Conservation (phyloP, 2,797 vertebrate genomes). For the Pteropus rufus region DNA sequence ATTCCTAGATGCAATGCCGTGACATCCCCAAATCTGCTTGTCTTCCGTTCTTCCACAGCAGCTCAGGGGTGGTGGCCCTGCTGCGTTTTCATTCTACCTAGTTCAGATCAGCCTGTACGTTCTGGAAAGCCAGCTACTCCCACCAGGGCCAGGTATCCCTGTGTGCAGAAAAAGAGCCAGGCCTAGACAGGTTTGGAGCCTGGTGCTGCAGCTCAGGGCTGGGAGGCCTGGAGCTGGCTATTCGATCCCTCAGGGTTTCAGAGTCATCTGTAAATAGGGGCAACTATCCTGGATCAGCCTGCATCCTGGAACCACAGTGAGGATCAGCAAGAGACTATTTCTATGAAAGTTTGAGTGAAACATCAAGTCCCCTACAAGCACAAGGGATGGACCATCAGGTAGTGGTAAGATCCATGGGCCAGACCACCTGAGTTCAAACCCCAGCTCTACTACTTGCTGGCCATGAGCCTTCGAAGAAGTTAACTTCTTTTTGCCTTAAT, state of each 20-base stretch:
- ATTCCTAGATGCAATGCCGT: fast-evolving
- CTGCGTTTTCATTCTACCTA: neutral
- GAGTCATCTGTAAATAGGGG: neutral
- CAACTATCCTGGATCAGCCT: neutral
- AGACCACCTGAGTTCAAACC: neutral
- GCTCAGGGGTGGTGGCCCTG: neutral
- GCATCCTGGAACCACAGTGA: neutral
- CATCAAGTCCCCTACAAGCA: neutral
- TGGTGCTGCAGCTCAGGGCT: neutral
- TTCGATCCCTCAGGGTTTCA: neutral
- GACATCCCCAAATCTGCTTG: neutral
- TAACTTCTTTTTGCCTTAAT: neutral
- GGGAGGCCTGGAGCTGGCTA: neutral
- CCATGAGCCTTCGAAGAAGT: neutral
- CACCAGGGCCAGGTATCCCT: neutral
- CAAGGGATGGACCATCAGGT: fast-evolving
- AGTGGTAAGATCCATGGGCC: neutral
- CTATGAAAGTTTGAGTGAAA: neutral
- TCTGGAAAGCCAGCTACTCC: neutral
- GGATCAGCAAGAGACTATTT: neutral
- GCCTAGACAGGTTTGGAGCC: neutral
- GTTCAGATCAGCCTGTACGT: neutral
- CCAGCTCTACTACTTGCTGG: neutral
- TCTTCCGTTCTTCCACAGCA: neutral
- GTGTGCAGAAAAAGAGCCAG: neutral